Evolutionary conservation across 2,888 invertebrate genomes (phyloP), one percentile per base, ranked within the genome.

Genomic region (Aphodius sticticus): DNA sequence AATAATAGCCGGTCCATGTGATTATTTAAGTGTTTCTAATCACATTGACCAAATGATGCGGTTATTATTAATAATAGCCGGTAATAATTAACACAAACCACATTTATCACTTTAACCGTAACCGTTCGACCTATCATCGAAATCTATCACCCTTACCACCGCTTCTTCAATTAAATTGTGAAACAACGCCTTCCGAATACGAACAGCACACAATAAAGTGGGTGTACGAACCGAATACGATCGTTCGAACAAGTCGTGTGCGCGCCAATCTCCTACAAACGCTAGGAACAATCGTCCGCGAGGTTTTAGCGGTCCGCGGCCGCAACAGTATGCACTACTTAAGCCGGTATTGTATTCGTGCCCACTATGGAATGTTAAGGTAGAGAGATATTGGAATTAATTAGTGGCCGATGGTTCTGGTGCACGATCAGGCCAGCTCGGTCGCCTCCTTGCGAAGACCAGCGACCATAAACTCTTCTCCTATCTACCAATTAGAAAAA

Each of bases 311-410:
- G 53, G 53, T 53, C 26, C 53, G 53, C 53, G 53, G 53, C 12
- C 53, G 53, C 53, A 53, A 53, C 53, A 53, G 53, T 9, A 53
- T 53, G 53, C 53, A 53, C 53, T 53, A 53, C 53, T 53, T 53
- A 53, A 53, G 53, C 53, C 53, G 53, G 53, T 53, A 53, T 53
- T 53, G 53, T 53, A 53, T 53, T 53, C 53, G 53, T 53, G 53
- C 53, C 53, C 53, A 53, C 53, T 53, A 53, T 53, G 53, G 53
- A 53, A 53, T 53, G 53, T 53, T 53, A 53, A 53, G 53, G 9
- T 5, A 53, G 9, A 53, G 53, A 53, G 53, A 53, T 53, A 53
- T 53, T 53, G 53, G 53, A 53, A 53, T 53, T 53, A 53, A 53
- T 53, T 53, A 53, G 53, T 53, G 53, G 53, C 53, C 53, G 53